Conservation (phyloP, 2,888 invertebrate species). For the Gymnoscelis rufifasciata region DNA sequence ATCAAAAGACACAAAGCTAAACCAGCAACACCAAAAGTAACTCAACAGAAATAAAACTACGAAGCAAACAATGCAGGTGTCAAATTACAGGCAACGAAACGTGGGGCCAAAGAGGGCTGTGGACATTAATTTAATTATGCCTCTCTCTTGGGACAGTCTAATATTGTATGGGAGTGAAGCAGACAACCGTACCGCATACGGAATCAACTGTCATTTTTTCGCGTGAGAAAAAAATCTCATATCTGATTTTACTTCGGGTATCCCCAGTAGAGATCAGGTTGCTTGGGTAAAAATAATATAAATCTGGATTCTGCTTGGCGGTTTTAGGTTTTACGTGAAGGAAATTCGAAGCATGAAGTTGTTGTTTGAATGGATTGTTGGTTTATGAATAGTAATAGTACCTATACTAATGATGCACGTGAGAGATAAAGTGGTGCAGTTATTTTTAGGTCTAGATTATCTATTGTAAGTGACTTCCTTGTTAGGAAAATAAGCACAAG, state of each 20-base stretch:
- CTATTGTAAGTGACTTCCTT: too few species aligned
- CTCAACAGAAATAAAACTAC: conserved; percentile 44
- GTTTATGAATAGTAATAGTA: too few species aligned
- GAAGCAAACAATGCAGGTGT: conserved; percentile 74
- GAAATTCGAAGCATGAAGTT: conserved; percentile 18
- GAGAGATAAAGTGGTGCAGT: too few species aligned
- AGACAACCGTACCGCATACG: conserved; percentile 54
- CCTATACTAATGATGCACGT: too few species aligned
- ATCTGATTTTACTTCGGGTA: conserved; percentile 63
- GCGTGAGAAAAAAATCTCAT: conserved; percentile 76
- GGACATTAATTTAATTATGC: conserved; percentile 77
- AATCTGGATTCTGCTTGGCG: conserved; percentile 51
- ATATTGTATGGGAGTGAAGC: conserved; percentile 69
- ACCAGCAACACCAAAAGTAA: conserved; percentile 30
- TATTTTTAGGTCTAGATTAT: too few species aligned
- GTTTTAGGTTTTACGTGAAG: conserved; percentile 24
- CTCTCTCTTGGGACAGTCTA: conserved; percentile 68
- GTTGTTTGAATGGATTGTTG: not conserved
- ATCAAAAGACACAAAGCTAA: conserved; percentile 17
- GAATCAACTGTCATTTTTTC: conserved; percentile 74
- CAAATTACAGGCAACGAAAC: conserved; percentile 66
- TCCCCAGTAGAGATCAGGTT: conserved; percentile 69
- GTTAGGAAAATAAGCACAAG: too few species aligned
- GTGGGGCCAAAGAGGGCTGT: conserved; percentile 63
- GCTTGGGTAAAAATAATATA: conserved; percentile 58